A percentile compares a stretch with the other conserved stretches of the same genome.
These are phyloP conservation scores for Heteromurus nitidus DNA, from an alignment of 2,888 invertebrate genomes.

Conservation along the genomic window DNA sequence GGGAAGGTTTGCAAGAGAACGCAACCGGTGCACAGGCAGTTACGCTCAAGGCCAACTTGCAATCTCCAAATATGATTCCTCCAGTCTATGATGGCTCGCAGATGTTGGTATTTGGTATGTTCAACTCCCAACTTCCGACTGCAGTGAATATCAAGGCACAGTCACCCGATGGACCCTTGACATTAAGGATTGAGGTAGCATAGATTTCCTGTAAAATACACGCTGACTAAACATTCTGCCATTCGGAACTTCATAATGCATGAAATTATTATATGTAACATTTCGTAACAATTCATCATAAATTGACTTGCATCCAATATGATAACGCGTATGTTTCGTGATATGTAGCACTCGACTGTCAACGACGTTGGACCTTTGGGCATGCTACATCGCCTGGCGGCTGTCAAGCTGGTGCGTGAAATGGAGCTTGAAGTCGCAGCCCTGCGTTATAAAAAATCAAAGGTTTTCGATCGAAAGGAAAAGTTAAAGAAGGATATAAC, in stretches of 20 bases:
- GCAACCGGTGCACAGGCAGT: neutral
- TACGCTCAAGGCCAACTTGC: slow-evolving; percentile 22
- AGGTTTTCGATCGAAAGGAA: slow-evolving; percentile 19
- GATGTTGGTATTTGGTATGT: slow-evolving; percentile 70
- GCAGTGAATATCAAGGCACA: slow-evolving; percentile 66
- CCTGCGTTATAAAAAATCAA: slow-evolving; percentile 24
- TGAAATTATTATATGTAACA: neutral
- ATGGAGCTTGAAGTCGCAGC: slow-evolving; percentile 67
- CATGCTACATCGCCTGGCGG: slow-evolving; percentile 70
- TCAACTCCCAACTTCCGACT: slow-evolving; percentile 55
- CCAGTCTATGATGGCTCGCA: slow-evolving; percentile 73
- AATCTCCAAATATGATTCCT: slow-evolving; percentile 70
- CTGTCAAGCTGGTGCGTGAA: slow-evolving; percentile 68
- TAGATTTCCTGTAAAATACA: neutral
- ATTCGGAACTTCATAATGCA: too few relatives aligned
- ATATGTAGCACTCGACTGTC: slow-evolving; percentile 1
- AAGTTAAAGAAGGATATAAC: slow-evolving; percentile 66
- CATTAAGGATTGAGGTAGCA: slow-evolving; percentile 56
- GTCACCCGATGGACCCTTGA: slow-evolving; percentile 71
- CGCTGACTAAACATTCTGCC: neutral
- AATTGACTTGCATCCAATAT: neutral
- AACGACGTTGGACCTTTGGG: slow-evolving; percentile 63
- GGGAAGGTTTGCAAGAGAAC: slow-evolving; percentile 63
- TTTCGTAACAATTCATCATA: neutral
- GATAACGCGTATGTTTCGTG: too few relatives aligned